A percentile compares a stretch with the other conserved stretches of the same genome.
phyloP scores from a whole-genome alignment of 2,113 vertebrate genomes.

The Python bivittatus region DNA sequence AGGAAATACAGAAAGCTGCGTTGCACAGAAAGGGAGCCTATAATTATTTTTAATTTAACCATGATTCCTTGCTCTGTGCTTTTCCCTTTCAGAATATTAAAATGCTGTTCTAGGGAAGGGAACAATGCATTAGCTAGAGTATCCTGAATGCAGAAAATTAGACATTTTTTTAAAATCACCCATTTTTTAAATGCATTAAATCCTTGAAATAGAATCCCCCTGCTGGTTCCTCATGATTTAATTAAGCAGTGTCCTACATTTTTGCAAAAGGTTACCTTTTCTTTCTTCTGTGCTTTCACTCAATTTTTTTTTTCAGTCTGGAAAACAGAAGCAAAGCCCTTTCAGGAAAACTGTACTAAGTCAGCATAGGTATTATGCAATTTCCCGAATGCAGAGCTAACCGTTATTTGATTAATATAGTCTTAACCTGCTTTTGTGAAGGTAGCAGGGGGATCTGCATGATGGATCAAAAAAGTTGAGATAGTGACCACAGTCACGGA shows the following conservation, averaged over 20 bases:
- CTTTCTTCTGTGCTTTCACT: neutral
- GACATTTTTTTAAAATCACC: neutral
- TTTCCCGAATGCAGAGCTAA: neutral
- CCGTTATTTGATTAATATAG: neutral
- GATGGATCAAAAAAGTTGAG: too few species aligned
- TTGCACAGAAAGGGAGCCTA: neutral
- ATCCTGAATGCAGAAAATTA: neutral
- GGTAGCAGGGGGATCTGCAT: neutral
- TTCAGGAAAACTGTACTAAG: slow-evolving; percentile 35
- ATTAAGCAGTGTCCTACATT: neutral
- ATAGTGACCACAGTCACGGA: too few species aligned
- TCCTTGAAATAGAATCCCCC: neutral
- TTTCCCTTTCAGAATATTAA: neutral
- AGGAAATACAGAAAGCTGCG: slow-evolving; percentile 12
- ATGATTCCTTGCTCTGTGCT: neutral
- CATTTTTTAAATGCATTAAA: neutral
- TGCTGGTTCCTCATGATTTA: neutral
- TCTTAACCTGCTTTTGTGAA: slow-evolving; percentile 20
- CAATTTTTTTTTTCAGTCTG: slow-evolving; percentile 9
- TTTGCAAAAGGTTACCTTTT: neutral
- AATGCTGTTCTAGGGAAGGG: neutral
- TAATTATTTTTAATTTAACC: slow-evolving; percentile 1
- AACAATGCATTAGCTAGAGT: neutral
- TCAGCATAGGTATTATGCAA: slow-evolving; percentile 1
- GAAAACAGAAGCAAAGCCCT: neutral